Evolutionary conservation across 2,113 vertebrate genomes (phyloP).

Genomic region (Centropristis striata): DNA sequence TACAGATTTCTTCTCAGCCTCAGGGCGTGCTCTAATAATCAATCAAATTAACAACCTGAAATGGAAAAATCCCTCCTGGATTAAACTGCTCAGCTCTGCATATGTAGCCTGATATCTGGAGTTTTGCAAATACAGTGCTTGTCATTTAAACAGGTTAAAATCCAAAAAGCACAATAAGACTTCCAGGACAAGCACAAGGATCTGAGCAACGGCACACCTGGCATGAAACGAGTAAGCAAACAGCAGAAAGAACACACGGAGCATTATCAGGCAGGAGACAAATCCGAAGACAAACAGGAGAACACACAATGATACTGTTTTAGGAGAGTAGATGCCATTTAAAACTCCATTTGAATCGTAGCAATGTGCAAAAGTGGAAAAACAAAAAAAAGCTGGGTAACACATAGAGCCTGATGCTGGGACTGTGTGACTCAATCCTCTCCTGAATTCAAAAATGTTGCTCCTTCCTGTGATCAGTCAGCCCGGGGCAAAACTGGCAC

Average conservation of each 20-base stretch:
- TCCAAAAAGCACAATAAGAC: constrained; percentile 17
- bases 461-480: constrained; percentile 85
- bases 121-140: constrained; percentile 10
- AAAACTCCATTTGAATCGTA: constrained; percentile 78
- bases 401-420: constrained; percentile 66
- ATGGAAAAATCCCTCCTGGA: not conserved
- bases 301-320: constrained; percentile 55
- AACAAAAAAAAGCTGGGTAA: constrained; percentile 61
- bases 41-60: constrained; percentile 27
- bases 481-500: constrained; percentile 84
- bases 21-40: not conserved
- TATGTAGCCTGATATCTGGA: not conserved
- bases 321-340: constrained; percentile 65
- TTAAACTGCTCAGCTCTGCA: not conserved
- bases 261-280: constrained; percentile 59
- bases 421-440: constrained; percentile 79
- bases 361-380: constrained; percentile 53
- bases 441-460: constrained; percentile 83
- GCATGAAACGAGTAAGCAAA: constrained; percentile 34
- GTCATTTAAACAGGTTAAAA: constrained; percentile 22
- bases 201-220: constrained; percentile 40
- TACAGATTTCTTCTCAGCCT: not conserved
- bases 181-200: constrained; percentile 2
- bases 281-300: constrained; percentile 56
- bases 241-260: constrained; percentile 53